Conservation (phyloP, 2,888 invertebrate genomes). For the Lasioglossum marginatum region DNA sequence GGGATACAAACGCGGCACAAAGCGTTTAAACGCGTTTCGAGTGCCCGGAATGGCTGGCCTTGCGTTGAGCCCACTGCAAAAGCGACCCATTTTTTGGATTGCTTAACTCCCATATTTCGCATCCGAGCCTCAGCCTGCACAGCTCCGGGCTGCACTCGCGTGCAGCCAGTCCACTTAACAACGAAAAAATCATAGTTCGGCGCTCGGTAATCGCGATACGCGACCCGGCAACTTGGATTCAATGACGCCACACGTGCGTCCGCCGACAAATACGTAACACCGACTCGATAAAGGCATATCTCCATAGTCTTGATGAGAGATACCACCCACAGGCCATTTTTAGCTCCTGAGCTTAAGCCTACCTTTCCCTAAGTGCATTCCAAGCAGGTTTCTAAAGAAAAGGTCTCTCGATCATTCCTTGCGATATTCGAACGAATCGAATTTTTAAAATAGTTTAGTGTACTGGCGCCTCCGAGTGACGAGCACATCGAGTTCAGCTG, state of each 20-base stretch:
- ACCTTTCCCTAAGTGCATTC: neutral
- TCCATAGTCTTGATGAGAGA: neutral
- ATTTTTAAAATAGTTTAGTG: neutral
- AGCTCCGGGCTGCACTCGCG: no score
- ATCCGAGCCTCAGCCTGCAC: neutral
- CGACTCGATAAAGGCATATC: neutral
- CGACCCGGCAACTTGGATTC: slow-evolving; percentile 11
- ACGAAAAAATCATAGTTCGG: slow-evolving; percentile 20
- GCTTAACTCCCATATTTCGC: slow-evolving; percentile 32
- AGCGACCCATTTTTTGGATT: slow-evolving; percentile 55
- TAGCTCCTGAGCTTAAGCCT: neutral
- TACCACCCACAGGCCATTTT: neutral
- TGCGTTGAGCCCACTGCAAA: slow-evolving; percentile 33
- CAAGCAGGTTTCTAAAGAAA: neutral
- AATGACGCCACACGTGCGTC: slow-evolving; percentile 16
- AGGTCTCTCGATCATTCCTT: neutral
- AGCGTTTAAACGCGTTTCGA: slow-evolving; percentile 57
- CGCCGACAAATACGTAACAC: slow-evolving; percentile 17
- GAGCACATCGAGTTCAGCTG: no score
- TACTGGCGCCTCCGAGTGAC: no score
- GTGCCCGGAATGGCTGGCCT: slow-evolving; percentile 37
- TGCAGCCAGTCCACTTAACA: neutral
- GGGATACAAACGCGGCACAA: slow-evolving; percentile 51
- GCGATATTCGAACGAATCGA: neutral
- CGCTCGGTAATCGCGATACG: slow-evolving; percentile 17